These are phyloP conservation scores for Erebia ligea DNA, from an alignment of 2,888 invertebrate genomes.

Conservation along the genomic window DNA sequence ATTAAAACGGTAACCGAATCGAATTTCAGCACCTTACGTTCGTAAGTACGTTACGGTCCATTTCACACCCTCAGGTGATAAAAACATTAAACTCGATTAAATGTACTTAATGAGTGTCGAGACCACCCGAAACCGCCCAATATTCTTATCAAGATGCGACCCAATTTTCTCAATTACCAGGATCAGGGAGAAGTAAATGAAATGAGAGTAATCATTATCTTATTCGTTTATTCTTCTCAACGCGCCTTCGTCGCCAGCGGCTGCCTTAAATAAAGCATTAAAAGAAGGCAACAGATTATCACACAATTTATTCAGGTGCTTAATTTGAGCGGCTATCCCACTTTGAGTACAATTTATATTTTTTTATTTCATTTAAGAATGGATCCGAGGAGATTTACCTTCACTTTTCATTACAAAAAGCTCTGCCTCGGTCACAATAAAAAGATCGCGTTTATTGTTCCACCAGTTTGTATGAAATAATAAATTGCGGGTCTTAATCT, in stretches of 20 bases:
- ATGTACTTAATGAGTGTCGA: slow-evolving; percentile 62
- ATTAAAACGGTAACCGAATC: slow-evolving; percentile 11
- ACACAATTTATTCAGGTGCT: slow-evolving; percentile 83
- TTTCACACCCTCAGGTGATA: slow-evolving; percentile 77
- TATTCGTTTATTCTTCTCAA: slow-evolving; percentile 72
- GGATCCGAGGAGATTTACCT: slow-evolving; percentile 69
- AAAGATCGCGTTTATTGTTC: slow-evolving; percentile 31
- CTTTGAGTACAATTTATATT: slow-evolving; percentile 75
- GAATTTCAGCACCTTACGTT: slow-evolving; percentile 31
- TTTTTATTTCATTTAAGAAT: slow-evolving; percentile 80
- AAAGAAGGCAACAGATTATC: slow-evolving; percentile 80
- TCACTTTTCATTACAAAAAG: slow-evolving; percentile 64
- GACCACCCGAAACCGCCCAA: slow-evolving; percentile 64
- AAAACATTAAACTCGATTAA: slow-evolving; percentile 79
- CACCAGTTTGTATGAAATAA: slow-evolving; percentile 19
- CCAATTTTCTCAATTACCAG: slow-evolving; percentile 80
- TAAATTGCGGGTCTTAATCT: slow-evolving; percentile 23
- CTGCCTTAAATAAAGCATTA: slow-evolving; percentile 73
- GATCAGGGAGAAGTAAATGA: slow-evolving; percentile 80
- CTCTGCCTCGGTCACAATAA: slow-evolving; percentile 51
- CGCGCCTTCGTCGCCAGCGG: slow-evolving; percentile 61
- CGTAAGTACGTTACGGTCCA: slow-evolving; percentile 58
- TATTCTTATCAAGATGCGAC: slow-evolving; percentile 75
- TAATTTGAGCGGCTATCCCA: slow-evolving; percentile 79
- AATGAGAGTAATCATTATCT: slow-evolving; percentile 81